Percentiles rank a stretch among this genome's conserved stretches.
These are phyloP conservation scores for Euwallacea fornicatus DNA, from an alignment of 1,140 invertebrate genomes.

Conservation along the genomic window DNA sequence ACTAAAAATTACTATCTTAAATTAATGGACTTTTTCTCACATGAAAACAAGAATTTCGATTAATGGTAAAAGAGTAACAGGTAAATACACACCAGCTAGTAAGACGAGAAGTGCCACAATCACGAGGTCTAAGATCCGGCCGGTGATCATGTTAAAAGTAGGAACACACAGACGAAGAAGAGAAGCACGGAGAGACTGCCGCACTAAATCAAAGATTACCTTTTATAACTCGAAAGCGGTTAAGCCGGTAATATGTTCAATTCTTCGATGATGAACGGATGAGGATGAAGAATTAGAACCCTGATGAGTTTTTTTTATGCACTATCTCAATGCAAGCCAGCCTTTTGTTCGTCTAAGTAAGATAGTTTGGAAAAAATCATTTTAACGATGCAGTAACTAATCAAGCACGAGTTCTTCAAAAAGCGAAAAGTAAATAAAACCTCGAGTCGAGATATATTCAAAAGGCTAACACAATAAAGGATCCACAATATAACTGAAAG, in stretches of 20 bases:
- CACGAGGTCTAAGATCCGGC: conserved; percentile 17
- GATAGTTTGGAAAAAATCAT: not conserved
- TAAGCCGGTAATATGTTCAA: conserved; percentile 22
- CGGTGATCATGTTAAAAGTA: conserved; percentile 14
- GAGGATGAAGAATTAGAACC: conserved; percentile 11
- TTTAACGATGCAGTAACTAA: conserved; percentile 2
- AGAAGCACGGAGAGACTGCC: conserved; percentile 19
- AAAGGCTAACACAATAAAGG: conserved; percentile 11
- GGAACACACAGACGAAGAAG: conserved; percentile 10
- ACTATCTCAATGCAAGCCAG: no score
- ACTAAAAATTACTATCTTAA: no score
- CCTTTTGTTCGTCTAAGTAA: no score
- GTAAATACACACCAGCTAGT: conserved; percentile 7
- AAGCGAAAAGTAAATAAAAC: conserved; percentile 9
- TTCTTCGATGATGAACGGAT: conserved; percentile 15
- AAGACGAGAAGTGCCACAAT: conserved; percentile 8
- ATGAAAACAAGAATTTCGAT: no score
- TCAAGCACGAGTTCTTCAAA: not conserved
- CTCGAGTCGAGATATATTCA: not conserved
- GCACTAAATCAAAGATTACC: conserved; percentile 20
- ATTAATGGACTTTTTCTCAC: no score
- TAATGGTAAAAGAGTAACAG: not conserved
- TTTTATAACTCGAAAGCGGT: conserved; percentile 21
- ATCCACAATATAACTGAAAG: conserved; percentile 12
- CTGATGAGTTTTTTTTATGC: no score